Base-by-base conservation (phyloP, 2,888 invertebrate genomes). In the Linyphia triangularis region DNA sequence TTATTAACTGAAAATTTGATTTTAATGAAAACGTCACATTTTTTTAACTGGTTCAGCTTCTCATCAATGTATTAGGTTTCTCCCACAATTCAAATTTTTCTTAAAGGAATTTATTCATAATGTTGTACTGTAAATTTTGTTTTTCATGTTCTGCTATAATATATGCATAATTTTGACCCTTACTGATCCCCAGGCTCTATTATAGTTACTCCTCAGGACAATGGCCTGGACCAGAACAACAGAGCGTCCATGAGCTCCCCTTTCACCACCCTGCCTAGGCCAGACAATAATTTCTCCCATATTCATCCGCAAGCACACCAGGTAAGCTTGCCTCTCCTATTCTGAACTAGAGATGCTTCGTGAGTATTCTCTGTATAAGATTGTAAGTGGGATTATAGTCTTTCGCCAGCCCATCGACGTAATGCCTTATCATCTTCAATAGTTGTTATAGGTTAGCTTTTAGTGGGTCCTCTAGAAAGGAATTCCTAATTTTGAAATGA, bases 221-320 rank as follows among this genome's bases (percentile, higher is more conserved):
- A 89, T 72, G 86, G 82, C 33, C 70, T 82, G 6, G 92, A 92
- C 88, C 92, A 92, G 19, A 91, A 91, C 75, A 93, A 92, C 91
- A 91, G 93, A 86, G 92, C 92, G 81, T 92, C 93, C 84, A 92
- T 93, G 93, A 92, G 93, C 91, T 92, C 93, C 91, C 93, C 93
- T 43, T 93, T 93, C 91, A 92, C 91, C 24, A 91, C 93, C 86
- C 91, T 93, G 30, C 91, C 92, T 79, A 92, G 93, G 85, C 92
- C 93, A 72, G 96, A 96, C 92, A 96, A 97, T 93, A 95, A 96
- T 89, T 98, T 97, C 94, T 96, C 97, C 93, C 98, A 98, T 93
- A 98, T 97, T 94, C 98, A 98, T 93, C 95, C 97, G 91, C 98
- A 98, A 93, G 91, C 92, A 69, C 92, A 92, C 82, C 93, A 93